Conservation (phyloP, 2,888 invertebrate genomes). For the Crematogaster levior region DNA sequence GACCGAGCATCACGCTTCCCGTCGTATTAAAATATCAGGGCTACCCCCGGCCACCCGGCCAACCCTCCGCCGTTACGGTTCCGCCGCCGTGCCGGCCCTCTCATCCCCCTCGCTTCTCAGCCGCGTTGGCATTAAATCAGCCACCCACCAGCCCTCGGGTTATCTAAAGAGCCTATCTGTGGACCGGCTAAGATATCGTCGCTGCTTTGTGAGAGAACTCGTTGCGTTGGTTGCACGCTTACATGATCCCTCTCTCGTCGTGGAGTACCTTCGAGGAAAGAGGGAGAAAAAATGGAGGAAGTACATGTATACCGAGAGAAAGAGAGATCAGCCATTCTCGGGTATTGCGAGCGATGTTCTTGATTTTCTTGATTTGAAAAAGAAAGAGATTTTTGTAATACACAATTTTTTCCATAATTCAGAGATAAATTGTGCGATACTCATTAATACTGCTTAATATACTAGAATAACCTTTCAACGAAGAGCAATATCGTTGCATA, state of each 20-base stretch:
- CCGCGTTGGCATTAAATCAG: conserved; percentile 82
- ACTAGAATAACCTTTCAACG: background rate
- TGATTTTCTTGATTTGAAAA: background rate
- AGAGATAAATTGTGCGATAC: background rate
- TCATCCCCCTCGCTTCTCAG: conserved; percentile 61
- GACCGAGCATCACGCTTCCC: conserved; percentile 84
- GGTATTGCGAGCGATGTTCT: conserved; percentile 8
- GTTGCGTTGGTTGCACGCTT: conserved; percentile 65
- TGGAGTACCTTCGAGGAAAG: conserved; percentile 39
- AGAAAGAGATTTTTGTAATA: background rate
- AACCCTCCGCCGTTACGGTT: conserved; percentile 38
- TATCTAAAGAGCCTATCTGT: conserved; percentile 81
- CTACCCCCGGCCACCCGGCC: conserved; percentile 57
- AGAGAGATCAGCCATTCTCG: conserved; percentile 11
- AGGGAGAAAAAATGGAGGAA: conserved; percentile 28
- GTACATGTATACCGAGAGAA: background rate
- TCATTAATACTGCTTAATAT: background rate
- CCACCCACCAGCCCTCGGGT: conserved; percentile 81
- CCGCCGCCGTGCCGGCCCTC: conserved; percentile 28
- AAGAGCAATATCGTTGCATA: background rate
- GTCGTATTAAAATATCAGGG: conserved; percentile 84
- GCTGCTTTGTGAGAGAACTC: conserved; percentile 62
- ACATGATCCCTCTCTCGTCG: conserved; percentile 45
- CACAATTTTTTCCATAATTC: background rate
- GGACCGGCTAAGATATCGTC: conserved; percentile 77